These are phyloP conservation scores for Lerista edwardsae DNA, from an alignment of 2,797 vertebrate species.

Conservation along the genomic window DNA sequence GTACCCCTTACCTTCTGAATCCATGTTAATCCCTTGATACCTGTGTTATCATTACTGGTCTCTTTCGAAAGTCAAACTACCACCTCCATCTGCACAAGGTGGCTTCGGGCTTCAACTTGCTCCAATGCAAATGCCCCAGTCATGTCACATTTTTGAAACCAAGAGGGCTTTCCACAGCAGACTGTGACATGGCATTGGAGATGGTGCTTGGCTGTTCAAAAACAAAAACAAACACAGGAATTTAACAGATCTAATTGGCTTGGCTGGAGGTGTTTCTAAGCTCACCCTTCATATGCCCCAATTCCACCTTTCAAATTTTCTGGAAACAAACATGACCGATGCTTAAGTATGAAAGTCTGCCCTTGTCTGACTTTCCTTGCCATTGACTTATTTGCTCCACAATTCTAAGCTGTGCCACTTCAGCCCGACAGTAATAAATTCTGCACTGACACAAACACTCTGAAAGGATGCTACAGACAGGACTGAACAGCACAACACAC, in stretches of 20 bases:
- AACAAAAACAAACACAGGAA: too few species aligned
- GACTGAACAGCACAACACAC: conserved; percentile 20
- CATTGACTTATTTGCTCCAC: conserved; percentile 26
- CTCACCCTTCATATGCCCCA: background rate
- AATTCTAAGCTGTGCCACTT: conserved; percentile 6
- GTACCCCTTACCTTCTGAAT: background rate
- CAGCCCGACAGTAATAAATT: conserved; percentile 11
- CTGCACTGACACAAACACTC: too few species aligned
- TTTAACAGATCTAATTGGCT: too few species aligned
- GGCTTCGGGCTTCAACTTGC: background rate
- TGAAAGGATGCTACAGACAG: conserved; percentile 35
- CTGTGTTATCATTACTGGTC: background rate
- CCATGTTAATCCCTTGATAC: background rate
- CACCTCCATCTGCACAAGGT: background rate
- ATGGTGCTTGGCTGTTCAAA: too few species aligned
- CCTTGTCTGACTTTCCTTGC: background rate
- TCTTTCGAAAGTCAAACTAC: background rate
- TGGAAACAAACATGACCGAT: too few species aligned
- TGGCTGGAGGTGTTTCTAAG: background rate
- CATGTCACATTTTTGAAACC: too few species aligned
- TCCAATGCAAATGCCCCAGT: too few species aligned
- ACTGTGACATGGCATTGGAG: too few species aligned
- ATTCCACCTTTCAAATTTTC: background rate
- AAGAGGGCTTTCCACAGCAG: too few species aligned
- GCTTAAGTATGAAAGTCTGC: too few species aligned